Base-by-base conservation (phyloP, 2,888 invertebrate species). In the Elmis aenea region DNA sequence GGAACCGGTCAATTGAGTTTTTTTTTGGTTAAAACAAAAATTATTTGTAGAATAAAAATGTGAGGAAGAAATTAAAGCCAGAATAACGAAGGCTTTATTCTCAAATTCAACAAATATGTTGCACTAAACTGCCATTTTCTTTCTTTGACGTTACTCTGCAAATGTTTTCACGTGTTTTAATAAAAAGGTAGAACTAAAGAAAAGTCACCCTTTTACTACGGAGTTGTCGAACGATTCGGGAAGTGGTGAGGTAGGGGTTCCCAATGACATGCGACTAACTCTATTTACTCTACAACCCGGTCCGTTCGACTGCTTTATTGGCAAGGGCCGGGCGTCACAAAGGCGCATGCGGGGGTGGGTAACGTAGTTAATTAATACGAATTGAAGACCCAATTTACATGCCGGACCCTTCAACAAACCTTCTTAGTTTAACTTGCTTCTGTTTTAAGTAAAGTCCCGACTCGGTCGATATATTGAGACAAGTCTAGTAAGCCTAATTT, bases 311-410 rank as follows among this genome's bases (percentile, higher is more conserved):
- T 52, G 51, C 51, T 59, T 59, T 60, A 60, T 61, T 61, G 59
- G 61, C 58, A 59, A 57, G 54, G 54, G 54, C 51, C 47, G 54
- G 55, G 48, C 50, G 46, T 48, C 45, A 46, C 43, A 46, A 52
- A 50, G 52, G 58, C 56, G 57, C 56, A 57, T 55, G 58, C 56
- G 56, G 48, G 55, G 54, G 52, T 48, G 51, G 49, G 48, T 47
- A 52, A 54, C 57, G 48, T 52, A 54, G 57, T 59, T 62, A 62
- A 62, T 62, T 62, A 61, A 61, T 62, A 58, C 57, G 59, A 62
- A 60, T 59, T 57, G 57, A 58, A 57, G 58, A 55, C 49, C 58
- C 55, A 54, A 61, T 62, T 62, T 62, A 51, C 61, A 60, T 62
- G 48, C 53, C 42, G 51, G 51, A 53, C 42, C 45, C 46, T 45